Conservation (phyloP, 2,888 invertebrate genomes). For the Periphyllus acericola region DNA sequence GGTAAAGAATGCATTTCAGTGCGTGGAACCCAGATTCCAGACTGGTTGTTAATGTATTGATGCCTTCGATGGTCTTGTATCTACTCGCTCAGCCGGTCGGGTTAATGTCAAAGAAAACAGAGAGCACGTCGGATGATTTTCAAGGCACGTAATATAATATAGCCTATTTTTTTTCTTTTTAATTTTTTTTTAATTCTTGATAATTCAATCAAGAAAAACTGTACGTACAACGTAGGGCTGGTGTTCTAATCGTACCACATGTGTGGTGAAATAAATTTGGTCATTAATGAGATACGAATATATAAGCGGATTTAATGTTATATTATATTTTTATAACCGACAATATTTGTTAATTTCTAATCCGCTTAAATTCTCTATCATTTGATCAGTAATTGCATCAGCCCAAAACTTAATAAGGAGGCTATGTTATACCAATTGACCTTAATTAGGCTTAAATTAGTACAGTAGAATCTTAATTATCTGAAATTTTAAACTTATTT, state of each 20-base stretch:
- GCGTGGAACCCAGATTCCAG: constrained; percentile 60
- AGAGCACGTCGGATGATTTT: constrained; percentile 59
- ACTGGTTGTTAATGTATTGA: constrained; percentile 60
- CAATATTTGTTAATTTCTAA: not conserved
- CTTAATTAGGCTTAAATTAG: constrained; percentile 45
- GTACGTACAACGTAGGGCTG: constrained; percentile 56
- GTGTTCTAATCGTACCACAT: constrained; percentile 42
- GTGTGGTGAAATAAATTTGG: constrained; percentile 43
- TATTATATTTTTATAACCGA: not conserved
- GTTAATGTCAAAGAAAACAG: constrained; percentile 62
- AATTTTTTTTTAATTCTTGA: constrained; percentile 53
- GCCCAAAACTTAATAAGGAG: constrained; percentile 61
- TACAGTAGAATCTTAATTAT: constrained; percentile 51
- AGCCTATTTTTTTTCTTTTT: constrained; percentile 56
- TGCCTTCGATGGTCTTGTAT: constrained; percentile 61
- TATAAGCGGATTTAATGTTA: constrained; percentile 40
- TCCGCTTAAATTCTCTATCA: constrained; percentile 43
- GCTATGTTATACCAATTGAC: constrained; percentile 62
- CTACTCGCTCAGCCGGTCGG: constrained; percentile 61
- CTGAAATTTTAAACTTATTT: constrained; percentile 21
- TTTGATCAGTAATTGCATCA: constrained; percentile 57
- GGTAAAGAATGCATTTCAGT: constrained; percentile 55
- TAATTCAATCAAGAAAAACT: constrained; percentile 44
- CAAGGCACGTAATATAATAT: constrained; percentile 62
- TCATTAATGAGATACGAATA: constrained; percentile 38